Conservation (phyloP, 64 coral and sea anemone genomes). For the Stichodactyla helianthus region DNA sequence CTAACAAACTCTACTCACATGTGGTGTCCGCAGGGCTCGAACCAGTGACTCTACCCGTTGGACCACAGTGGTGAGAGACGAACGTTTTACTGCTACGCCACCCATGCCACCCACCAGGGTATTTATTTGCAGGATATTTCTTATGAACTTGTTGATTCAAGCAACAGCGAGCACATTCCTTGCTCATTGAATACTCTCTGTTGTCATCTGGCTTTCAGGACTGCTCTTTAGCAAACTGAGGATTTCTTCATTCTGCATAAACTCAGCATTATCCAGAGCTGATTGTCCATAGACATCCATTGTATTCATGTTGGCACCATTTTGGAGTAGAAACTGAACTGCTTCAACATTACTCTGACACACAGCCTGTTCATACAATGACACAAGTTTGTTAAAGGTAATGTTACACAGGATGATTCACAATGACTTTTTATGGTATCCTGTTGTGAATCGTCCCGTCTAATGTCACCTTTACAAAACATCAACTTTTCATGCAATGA, state of each 20-base stretch:
- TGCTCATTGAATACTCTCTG: neutral
- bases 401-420: no score
- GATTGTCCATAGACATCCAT: conserved; percentile 36
- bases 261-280: conserved; percentile 40
- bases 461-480: conserved; percentile 10
- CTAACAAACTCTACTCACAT: no score
- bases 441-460: neutral
- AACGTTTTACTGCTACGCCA: no score
- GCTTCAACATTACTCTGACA: conserved; percentile 48
- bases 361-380: conserved; percentile 27
- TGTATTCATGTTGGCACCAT: conserved; percentile 30
- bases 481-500: neutral
- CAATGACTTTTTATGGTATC: no score
- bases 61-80: no score
- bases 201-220: neutral
- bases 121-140: no score
- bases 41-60: no score
- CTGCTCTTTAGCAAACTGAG: neutral
- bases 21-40: no score
- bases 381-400: neutral
- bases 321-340: conserved; percentile 38
- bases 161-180: no score
- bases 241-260: neutral
- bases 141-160: no score
- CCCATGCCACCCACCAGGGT: no score